Evolutionary conservation across 2,888 invertebrate species (phyloP).

Genomic region (Drosophila neonasuta): DNA sequence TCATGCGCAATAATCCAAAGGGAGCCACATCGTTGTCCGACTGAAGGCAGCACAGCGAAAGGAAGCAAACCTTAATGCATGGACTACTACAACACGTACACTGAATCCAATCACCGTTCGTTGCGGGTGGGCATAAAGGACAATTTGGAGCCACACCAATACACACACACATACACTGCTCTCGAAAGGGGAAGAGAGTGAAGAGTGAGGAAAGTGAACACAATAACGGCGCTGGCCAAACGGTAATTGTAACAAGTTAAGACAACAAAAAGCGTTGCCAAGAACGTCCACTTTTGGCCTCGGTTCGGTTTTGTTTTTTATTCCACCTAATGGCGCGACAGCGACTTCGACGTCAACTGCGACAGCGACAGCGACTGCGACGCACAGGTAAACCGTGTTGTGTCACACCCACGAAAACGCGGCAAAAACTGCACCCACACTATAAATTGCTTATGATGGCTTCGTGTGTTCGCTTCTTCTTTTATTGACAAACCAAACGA

Average conservation of each 20-base stretch:
- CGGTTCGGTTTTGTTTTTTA: too few relatives aligned
- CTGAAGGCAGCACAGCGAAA: slow-evolving; percentile 11
- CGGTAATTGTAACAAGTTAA: slow-evolving; percentile 67
- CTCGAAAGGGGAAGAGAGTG: background rate
- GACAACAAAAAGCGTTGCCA: slow-evolving; percentile 47
- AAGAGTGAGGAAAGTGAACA: background rate
- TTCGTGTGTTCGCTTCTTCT: slow-evolving; percentile 20
- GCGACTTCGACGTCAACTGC: background rate
- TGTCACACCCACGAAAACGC: slow-evolving; percentile 40
- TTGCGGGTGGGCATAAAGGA: slow-evolving; percentile 38
- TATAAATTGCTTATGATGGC: slow-evolving; percentile 54
- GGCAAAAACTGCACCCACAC: slow-evolving; percentile 52
- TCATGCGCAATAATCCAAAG: slow-evolving; percentile 57
- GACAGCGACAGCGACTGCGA: slow-evolving; percentile 7
- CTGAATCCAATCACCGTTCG: slow-evolving; percentile 21
- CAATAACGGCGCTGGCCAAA: slow-evolving; percentile 31
- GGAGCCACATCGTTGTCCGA: slow-evolving; percentile 29
- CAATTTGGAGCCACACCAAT: slow-evolving; percentile 50
- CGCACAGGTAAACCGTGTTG: slow-evolving; percentile 25
- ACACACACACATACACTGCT: slow-evolving; percentile 16
- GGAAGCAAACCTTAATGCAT: slow-evolving; percentile 5
- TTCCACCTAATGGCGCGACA: slow-evolving; percentile 3
- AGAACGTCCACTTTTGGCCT: slow-evolving; percentile 3
- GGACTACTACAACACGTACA: slow-evolving; percentile 32
- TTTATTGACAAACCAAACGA: slow-evolving; percentile 49